Evolutionary conservation across 2,888 invertebrate genomes (phyloP).

Genomic region (Chrysomela aeneicollis): DNA sequence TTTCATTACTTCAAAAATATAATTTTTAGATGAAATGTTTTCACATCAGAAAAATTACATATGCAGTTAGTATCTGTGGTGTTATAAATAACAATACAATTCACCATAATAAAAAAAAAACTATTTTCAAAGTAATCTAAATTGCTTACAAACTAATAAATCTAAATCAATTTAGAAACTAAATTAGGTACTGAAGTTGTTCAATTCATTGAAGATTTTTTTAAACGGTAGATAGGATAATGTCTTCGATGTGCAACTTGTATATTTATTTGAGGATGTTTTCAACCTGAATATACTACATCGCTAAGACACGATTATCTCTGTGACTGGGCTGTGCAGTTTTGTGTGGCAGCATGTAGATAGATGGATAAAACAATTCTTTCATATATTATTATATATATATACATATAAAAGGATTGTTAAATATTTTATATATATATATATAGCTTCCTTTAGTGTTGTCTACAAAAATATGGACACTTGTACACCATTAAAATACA

Average conservation of each 20-base stretch:
- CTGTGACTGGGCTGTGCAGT: constrained; percentile 29
- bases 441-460: constrained; percentile 36
- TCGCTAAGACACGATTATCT: too few relatives aligned
- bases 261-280: too few relatives aligned
- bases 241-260: too few relatives aligned
- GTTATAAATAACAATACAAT: constrained; percentile 19
- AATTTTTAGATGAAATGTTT: constrained; percentile 20
- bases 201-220: too few relatives aligned
- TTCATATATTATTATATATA: too few relatives aligned
- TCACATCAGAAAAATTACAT: constrained; percentile 33
- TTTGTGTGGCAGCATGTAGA: too few relatives aligned
- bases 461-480: constrained; percentile 51
- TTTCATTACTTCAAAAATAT: constrained; percentile 26
- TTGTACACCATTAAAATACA: constrained; percentile 16
- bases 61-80: background rate
- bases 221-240: too few relatives aligned
- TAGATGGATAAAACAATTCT: too few relatives aligned
- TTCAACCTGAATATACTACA: too few relatives aligned
- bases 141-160: constrained; percentile 30
- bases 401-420: too few relatives aligned
- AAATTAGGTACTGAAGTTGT: constrained; percentile 45
- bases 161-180: constrained; percentile 39
- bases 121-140: background rate
- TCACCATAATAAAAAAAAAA: constrained; percentile 31
- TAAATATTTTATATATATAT: too few relatives aligned